phyloP scores from a whole-genome alignment of 1,140 invertebrate genomes.

The Ephestia elutella region DNA sequence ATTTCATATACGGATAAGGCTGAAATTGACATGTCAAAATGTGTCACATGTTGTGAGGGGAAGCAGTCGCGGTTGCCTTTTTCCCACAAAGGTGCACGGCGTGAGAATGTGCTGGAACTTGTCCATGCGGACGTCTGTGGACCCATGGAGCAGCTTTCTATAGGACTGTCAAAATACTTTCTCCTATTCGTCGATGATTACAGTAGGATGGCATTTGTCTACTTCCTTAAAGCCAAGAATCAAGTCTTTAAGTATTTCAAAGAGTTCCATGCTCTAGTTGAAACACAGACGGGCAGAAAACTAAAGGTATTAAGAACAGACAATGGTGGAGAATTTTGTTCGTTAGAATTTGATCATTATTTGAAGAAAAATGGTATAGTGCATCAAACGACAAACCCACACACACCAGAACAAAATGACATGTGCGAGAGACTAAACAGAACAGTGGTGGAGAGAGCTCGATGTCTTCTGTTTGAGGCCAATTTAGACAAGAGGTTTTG shows the following conservation, averaged over 20 bases:
- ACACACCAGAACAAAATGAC: constrained; percentile 55
- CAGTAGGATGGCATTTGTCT: constrained; percentile 10
- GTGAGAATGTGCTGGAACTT: background rate
- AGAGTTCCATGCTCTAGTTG: constrained; percentile 7
- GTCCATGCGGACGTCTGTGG: constrained; percentile 11
- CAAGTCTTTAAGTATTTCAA: constrained; percentile 2
- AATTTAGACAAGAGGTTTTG: too few species aligned
- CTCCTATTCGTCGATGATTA: constrained; percentile 14
- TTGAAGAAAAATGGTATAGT: constrained; percentile 8
- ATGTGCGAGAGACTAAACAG: constrained; percentile 27
- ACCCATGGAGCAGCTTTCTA: constrained; percentile 9
- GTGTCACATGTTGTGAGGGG: too few species aligned
- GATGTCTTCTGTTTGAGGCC: constrained; percentile 10
- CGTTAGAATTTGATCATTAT: constrained; percentile 8
- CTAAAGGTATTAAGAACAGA: constrained; percentile 4
- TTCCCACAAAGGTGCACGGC: too few species aligned
- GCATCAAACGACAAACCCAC: constrained; percentile 25
- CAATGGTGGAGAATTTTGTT: constrained; percentile 10
- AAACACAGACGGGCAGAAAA: background rate
- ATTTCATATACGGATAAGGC: too few species aligned
- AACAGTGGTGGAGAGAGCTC: constrained; percentile 10
- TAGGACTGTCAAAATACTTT: constrained; percentile 11
- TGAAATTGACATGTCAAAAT: too few species aligned
- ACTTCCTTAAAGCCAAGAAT: constrained; percentile 12
- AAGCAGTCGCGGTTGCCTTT: too few species aligned